Conservation (phyloP, 2,797 vertebrate genomes). For the Xiphorhynchus erythropygius region DNA sequence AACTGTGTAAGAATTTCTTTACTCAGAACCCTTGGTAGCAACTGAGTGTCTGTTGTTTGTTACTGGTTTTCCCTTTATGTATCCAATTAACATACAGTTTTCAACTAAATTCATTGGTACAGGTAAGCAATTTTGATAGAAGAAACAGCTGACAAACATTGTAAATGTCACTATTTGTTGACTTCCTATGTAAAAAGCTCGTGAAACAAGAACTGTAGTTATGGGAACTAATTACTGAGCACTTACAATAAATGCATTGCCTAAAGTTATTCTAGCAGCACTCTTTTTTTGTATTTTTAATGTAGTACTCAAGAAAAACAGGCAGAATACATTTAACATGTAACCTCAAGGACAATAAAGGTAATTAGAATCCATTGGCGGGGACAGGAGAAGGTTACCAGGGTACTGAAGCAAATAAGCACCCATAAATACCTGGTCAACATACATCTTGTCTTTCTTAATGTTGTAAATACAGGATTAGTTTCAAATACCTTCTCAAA, state of each 20-base stretch:
- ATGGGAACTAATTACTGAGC: neutral
- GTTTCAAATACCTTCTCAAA: neutral
- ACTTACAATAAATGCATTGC: neutral
- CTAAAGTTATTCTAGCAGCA: neutral
- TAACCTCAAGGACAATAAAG: neutral
- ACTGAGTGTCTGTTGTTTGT: neutral
- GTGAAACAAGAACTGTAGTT: neutral
- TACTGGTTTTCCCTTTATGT: neutral
- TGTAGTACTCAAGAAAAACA: neutral
- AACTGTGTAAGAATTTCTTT: neutral
- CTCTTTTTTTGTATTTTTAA: neutral
- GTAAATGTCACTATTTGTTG: neutral
- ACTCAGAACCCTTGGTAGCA: neutral
- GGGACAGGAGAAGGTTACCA: neutral
- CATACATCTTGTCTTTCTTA: neutral
- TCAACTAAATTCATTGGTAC: neutral
- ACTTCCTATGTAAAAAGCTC: neutral
- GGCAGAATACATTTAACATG: neutral
- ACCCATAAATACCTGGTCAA: neutral
- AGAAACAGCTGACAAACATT: neutral
- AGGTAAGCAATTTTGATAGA: neutral
- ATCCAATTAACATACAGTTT: neutral
- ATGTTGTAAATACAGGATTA: neutral
- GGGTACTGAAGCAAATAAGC: neutral
- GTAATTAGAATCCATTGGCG: neutral